Conservation (phyloP, 1,140 invertebrate species). For the Euwallacea fornicatus region DNA sequence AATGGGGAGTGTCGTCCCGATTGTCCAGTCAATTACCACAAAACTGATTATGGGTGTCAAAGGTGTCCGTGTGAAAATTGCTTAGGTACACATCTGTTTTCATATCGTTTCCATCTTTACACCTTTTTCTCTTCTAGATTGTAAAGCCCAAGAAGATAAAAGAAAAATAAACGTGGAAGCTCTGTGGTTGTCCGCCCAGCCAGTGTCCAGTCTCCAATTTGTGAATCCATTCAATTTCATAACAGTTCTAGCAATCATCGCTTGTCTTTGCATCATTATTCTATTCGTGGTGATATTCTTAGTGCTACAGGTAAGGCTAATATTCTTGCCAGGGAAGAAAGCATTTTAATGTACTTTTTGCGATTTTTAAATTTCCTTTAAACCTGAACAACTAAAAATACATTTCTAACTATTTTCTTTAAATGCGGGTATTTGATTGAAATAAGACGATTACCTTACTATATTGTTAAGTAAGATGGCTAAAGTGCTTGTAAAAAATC, state of each 20-base stretch:
- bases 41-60: slow-evolving; percentile 75
- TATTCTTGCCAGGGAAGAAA: too few relatives aligned
- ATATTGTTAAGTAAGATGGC: too few relatives aligned
- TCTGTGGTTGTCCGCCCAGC: slow-evolving; percentile 50
- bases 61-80: slow-evolving; percentile 83
- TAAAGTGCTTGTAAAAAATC: too few relatives aligned
- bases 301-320: slow-evolving; percentile 63
- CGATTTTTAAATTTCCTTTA: too few relatives aligned
- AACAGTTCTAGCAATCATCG: slow-evolving; percentile 65
- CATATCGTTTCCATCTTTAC: not conserved
- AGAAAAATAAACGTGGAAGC: slow-evolving; percentile 52
- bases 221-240: slow-evolving; percentile 61
- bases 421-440: too few relatives aligned
- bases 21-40: slow-evolving; percentile 82
- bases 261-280: slow-evolving; percentile 65
- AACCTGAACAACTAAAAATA: too few relatives aligned
- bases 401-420: too few relatives aligned
- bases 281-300: slow-evolving; percentile 69
- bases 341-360: too few relatives aligned
- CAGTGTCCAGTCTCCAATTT: slow-evolving; percentile 53
- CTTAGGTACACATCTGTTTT: slow-evolving; percentile 60
- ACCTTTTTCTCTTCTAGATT: slow-evolving; percentile 42
- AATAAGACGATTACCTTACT: too few relatives aligned
- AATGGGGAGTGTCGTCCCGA: slow-evolving; percentile 79
- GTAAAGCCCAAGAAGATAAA: slow-evolving; percentile 53